phyloP scores from a whole-genome alignment of 2,888 invertebrate genomes.

The Lacanobia oleracea region DNA sequence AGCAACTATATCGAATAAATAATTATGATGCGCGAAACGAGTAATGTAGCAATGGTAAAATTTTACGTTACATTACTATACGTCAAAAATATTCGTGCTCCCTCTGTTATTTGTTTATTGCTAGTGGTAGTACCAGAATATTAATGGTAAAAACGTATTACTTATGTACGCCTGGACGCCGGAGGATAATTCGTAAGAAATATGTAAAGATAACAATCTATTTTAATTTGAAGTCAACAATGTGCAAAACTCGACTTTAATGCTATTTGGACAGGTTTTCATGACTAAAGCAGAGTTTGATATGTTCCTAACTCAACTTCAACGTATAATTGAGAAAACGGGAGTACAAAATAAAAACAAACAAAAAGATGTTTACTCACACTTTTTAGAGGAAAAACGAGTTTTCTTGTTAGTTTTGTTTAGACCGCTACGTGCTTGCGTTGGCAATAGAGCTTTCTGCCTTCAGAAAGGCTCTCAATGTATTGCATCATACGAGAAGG shows the following conservation, averaged over 20 bases:
- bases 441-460: not conserved
- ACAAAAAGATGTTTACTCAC: not conserved
- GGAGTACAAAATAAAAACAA: not conserved
- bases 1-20: too few relatives aligned
- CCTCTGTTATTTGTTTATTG: constrained; percentile 13
- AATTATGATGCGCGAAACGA: too few relatives aligned
- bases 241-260: too few relatives aligned
- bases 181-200: constrained; percentile 2
- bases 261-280: not conserved
- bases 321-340: not conserved
- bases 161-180: not conserved
- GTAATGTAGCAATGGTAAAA: too few relatives aligned
- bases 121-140: constrained; percentile 7
- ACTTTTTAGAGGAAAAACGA: not conserved
- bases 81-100: too few relatives aligned
- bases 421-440: not conserved
- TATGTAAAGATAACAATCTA: not conserved
- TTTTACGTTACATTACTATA: too few relatives aligned
- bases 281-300: not conserved
- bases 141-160: constrained; percentile 8
- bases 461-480: not conserved
- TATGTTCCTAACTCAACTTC: not conserved
- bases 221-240: not conserved
- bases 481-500: not conserved
- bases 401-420: not conserved